Base-by-base conservation (phyloP, 92 coral and sea anemone species). In the Siderastrea siderea region DNA sequence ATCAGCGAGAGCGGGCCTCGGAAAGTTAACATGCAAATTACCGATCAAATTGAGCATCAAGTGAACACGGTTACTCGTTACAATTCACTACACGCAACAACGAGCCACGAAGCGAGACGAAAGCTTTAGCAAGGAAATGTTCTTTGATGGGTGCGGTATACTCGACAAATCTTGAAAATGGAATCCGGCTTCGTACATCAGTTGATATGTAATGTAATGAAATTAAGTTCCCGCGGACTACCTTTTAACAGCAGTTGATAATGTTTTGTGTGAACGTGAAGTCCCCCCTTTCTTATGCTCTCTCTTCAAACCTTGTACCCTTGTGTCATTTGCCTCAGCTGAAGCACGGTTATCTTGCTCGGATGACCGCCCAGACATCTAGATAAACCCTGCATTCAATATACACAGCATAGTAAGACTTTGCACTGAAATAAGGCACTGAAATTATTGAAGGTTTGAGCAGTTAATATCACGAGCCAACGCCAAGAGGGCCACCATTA, bases 21-120 rank as follows among this genome's bases (percentile, higher is more conserved):
- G 50, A 77, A 92, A 92, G 93, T 92, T 92, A 92, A 92, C 93
- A 92, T 92, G 95, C 93, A 92, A 92, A 92, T 92, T 77, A 85
- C 55, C 0, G 72, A 70, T 73, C 80, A 84, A 84, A 60, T 45
- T 73, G 64, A 44, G 60, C 80, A 74, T 63, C 87, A 84, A 59
- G 80, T 72, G 80, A 73, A 72, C 79, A 84, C 26, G 80, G 47
- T 26, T 11, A 46, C 50, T 74, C 44, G 78, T 82, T 71, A 82
- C 86, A 70, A 8, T 81, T 38, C 38, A 38, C 14, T 58, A 53
- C 76, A 54, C 67, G 66, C 75, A 44, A 81, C 68, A 54, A 9
- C 43, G 53, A 68, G 13, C 12, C 66, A 14, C 45, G 67, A 44
- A 69, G 73, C 66, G 52, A 45, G 55, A 45, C 77, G 9, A 45